phyloP scores from a whole-genome alignment of 2,113 vertebrate species.

The Vireo altiloquus region DNA sequence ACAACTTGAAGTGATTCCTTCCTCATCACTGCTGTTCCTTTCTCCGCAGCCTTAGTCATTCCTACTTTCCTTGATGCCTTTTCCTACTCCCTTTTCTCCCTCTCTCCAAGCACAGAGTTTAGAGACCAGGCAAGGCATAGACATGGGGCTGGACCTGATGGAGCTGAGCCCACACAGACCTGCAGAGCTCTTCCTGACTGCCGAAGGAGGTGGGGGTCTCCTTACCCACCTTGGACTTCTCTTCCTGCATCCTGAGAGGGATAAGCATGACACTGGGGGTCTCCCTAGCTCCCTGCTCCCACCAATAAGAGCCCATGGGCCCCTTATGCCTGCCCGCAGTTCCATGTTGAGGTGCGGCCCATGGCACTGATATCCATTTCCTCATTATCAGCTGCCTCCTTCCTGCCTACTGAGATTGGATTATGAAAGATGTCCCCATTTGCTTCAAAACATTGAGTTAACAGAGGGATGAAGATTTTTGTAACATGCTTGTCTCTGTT shows the following conservation, averaged over 20 bases:
- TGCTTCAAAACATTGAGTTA: background rate
- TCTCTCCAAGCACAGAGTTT: background rate
- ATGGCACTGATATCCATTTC: rapidly evolving
- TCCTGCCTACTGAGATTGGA: rapidly evolving
- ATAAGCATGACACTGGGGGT: background rate
- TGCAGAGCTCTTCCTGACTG: too few species aligned
- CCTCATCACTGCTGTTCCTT: background rate
- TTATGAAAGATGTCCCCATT: background rate
- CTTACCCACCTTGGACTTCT: background rate
- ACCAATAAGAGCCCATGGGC: background rate
- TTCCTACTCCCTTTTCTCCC: background rate
- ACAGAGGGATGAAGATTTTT: background rate
- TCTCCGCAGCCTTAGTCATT: background rate
- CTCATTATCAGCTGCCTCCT: background rate
- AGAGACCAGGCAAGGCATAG: background rate
- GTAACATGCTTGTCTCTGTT: background rate
- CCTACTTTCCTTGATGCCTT: background rate
- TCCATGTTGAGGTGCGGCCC: background rate
- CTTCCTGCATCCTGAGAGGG: background rate
- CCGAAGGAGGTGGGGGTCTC: background rate
- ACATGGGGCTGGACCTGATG: background rate
- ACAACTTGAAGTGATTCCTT: background rate
- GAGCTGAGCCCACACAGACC: background rate
- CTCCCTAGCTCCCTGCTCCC: background rate
- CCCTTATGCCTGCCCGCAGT: background rate